phyloP scores from a whole-genome alignment of 2,888 invertebrate species.

The Selenia dentaria region DNA sequence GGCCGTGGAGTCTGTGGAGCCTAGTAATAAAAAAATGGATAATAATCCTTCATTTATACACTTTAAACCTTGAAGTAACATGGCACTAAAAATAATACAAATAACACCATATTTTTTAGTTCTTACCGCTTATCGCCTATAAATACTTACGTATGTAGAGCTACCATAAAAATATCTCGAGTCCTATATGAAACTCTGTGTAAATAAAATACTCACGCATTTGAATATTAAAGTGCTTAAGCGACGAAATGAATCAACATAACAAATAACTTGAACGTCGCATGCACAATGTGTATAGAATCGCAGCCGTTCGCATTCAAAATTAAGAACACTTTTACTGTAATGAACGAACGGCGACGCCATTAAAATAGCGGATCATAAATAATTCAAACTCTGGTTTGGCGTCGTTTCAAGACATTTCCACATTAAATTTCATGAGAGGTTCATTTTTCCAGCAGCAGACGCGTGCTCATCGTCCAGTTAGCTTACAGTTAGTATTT shows the following conservation, averaged over 20 bases:
- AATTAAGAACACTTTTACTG: slow-evolving; percentile 76
- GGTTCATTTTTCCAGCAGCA: slow-evolving; percentile 74
- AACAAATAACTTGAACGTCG: slow-evolving; percentile 10
- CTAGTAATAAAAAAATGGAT: too few relatives aligned
- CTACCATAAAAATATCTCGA: too few relatives aligned
- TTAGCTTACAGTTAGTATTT: slow-evolving; percentile 10
- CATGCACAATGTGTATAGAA: slow-evolving; percentile 20
- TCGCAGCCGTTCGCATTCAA: slow-evolving; percentile 59
- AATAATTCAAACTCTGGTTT: slow-evolving; percentile 81
- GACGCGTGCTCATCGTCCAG: slow-evolving; percentile 35
- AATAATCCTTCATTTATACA: too few relatives aligned
- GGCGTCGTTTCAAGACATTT: slow-evolving; percentile 83
- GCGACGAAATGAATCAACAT: slow-evolving; percentile 5
- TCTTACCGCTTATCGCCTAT: too few relatives aligned
- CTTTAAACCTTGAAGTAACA: too few relatives aligned
- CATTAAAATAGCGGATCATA: slow-evolving; percentile 81
- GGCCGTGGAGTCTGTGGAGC: too few relatives aligned
- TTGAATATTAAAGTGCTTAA: slow-evolving; percentile 4
- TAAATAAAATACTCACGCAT: too few relatives aligned
- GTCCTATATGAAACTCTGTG: too few relatives aligned
- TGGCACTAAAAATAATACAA: too few relatives aligned
- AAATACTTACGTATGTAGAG: too few relatives aligned
- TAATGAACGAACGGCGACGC: slow-evolving; percentile 76
- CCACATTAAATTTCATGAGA: slow-evolving; percentile 84
- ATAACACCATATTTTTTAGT: too few relatives aligned